Conservation (phyloP, 2,113 vertebrate species). For the Chloropsis hardwickii region DNA sequence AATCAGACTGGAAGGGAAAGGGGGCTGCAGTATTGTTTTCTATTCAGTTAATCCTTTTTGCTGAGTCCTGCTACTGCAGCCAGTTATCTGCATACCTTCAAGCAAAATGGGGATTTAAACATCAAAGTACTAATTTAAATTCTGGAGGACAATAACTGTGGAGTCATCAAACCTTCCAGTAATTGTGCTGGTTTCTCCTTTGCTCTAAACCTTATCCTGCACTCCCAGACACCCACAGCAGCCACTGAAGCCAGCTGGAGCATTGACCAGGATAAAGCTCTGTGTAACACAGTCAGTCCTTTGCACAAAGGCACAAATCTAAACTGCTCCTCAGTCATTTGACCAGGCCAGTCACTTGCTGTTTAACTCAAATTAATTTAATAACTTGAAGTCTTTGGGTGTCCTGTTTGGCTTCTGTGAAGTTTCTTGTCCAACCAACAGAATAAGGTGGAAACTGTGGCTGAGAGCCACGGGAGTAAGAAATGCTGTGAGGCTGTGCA, state of each 20-base stretch:
- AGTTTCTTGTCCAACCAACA: not conserved
- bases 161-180: not conserved
- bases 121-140: not conserved
- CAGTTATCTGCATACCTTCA: not conserved
- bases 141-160: not conserved
- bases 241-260: not conserved
- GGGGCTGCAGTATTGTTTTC: not conserved
- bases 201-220: not conserved
- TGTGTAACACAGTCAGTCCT: not conserved
- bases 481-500: not conserved
- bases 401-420: not conserved
- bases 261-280: not conserved
- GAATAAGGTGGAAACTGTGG: not conserved
- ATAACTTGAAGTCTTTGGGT: not conserved
- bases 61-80: not conserved
- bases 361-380: not conserved
- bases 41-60: not conserved
- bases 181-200: not conserved
- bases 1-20: not conserved
- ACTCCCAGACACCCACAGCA: not conserved
- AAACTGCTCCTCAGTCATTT: not conserved
- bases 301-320: not conserved
- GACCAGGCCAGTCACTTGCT: not conserved
- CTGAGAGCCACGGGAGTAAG: rapidly evolving
- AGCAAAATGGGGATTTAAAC: constrained; percentile 22